Percentiles rank a stretch among this genome's conserved stretches.
Conservation (phyloP, 1,140 invertebrate genomes). For the Eubasilissa regina region DNA sequence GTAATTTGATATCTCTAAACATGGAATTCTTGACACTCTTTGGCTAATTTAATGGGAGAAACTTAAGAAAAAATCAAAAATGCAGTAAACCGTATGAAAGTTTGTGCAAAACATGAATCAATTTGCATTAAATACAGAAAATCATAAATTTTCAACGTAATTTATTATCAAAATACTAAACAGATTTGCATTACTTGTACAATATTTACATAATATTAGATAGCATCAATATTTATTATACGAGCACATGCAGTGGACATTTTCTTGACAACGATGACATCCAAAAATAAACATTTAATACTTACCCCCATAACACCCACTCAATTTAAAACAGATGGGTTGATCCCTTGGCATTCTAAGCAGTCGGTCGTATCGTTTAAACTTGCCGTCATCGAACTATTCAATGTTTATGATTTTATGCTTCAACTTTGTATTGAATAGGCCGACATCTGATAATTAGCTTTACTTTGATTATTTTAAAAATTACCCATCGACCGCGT, state of each 20-base stretch:
- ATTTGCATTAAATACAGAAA: conserved; percentile 5
- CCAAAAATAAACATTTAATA: too few species aligned
- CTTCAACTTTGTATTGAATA: too few species aligned
- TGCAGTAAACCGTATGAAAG: conserved; percentile 15
- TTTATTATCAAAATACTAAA: background rate
- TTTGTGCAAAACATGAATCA: background rate
- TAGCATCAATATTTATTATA: background rate
- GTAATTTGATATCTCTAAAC: background rate
- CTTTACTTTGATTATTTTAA: too few species aligned
- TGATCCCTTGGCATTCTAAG: too few species aligned
- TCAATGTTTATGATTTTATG: too few species aligned
- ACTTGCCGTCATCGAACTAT: too few species aligned
- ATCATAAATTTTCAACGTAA: background rate
- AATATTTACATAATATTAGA: background rate
- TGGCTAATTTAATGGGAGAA: conserved; percentile 11
- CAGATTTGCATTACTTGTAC: background rate
- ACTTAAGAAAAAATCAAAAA: conserved; percentile 2
- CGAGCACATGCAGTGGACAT: background rate
- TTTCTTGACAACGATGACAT: too few species aligned
- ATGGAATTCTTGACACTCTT: background rate
- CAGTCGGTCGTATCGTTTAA: too few species aligned
- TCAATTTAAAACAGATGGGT: too few species aligned
- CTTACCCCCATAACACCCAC: too few species aligned
- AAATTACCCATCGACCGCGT: too few species aligned
- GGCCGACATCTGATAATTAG: too few species aligned